phyloP scores from a whole-genome alignment of 2,888 invertebrate genomes.

The Drosophila engyochracea region DNA sequence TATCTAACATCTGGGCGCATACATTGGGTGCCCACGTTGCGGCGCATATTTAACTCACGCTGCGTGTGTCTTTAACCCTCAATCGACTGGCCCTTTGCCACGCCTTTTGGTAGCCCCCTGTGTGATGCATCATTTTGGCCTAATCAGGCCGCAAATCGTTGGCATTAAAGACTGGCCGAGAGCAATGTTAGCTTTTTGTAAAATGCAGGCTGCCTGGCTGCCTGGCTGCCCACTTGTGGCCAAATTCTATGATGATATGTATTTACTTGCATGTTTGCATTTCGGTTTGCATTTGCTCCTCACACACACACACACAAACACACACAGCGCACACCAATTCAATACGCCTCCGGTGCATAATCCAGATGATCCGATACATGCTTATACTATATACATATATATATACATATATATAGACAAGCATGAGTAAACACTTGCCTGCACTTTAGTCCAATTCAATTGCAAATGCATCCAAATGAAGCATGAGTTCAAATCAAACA shows the following conservation, averaged over 20 bases:
- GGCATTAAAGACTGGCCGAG: conserved; percentile 72
- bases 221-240: conserved; percentile 55
- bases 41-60: conserved; percentile 73
- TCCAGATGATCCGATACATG: conserved; percentile 19
- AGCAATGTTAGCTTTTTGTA: conserved; percentile 68
- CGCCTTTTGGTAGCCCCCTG: conserved; percentile 13
- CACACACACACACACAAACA: neutral
- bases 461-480: conserved; percentile 15
- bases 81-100: neutral
- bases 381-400: neutral
- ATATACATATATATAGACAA: neutral
- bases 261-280: conserved; percentile 68
- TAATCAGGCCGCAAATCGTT: conserved; percentile 78
- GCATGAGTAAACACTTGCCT: conserved; percentile 26
- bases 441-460: conserved; percentile 21
- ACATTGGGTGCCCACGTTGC: conserved; percentile 65
- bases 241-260: conserved; percentile 48
- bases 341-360: conserved; percentile 23
- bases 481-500: neutral
- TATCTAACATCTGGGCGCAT: conserved; percentile 62
- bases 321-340: conserved; percentile 14
- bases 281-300: conserved; percentile 42
- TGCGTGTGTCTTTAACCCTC: conserved; percentile 64
- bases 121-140: conserved; percentile 80
- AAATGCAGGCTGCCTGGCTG: conserved; percentile 51